Conservation (phyloP, 2,113 vertebrate genomes). For the Chiloscyllium plagiosum region DNA sequence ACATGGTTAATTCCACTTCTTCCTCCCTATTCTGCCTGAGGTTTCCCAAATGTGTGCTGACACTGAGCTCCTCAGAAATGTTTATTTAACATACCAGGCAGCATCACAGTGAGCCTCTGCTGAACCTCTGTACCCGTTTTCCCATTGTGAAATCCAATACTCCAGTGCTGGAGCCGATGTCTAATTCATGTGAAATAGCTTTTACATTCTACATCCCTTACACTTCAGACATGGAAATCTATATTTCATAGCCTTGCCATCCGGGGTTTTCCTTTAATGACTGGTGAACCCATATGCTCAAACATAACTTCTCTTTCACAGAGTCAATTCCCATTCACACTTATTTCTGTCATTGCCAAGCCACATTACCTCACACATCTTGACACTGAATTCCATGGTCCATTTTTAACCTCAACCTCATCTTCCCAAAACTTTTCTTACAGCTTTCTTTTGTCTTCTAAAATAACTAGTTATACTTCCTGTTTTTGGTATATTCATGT, state of each 20-base stretch:
- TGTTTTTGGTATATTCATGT: background rate
- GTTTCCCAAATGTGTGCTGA: background rate
- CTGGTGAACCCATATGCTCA: background rate
- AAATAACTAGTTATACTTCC: background rate
- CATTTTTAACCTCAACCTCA: background rate
- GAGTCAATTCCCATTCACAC: background rate
- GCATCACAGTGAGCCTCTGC: background rate
- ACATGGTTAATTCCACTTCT: background rate
- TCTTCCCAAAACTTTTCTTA: background rate
- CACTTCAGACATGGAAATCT: background rate
- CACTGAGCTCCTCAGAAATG: background rate
- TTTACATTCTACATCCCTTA: background rate
- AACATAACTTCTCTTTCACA: background rate
- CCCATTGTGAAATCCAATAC: background rate
- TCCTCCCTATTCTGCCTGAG: background rate
- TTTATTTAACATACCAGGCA: background rate
- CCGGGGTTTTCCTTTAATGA: background rate
- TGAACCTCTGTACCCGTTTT: background rate
- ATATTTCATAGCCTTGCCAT: background rate
- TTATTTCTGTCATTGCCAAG: background rate
- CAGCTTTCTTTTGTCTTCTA: background rate
- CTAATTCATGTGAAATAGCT: background rate
- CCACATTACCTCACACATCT: background rate
- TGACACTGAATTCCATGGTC: background rate
- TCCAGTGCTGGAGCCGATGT: background rate